These are phyloP conservation scores for Dolichallabes microphthalmus DNA, from an alignment of 2,113 vertebrate genomes.

Conservation along the genomic window DNA sequence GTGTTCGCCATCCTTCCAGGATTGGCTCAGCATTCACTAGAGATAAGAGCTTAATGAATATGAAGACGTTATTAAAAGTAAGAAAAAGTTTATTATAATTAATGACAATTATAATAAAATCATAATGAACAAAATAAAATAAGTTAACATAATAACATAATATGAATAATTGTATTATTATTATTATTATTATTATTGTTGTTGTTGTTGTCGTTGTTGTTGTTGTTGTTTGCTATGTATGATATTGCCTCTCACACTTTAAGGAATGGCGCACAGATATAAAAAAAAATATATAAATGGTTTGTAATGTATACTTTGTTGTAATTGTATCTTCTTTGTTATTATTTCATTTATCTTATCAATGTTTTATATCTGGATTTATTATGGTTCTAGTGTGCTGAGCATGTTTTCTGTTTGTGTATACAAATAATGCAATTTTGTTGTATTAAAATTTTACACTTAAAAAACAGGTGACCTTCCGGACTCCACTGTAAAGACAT, in stretches of 20 bases:
- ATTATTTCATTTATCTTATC: no score
- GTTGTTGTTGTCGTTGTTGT: not conserved
- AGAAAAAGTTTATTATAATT: not conserved
- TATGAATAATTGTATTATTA: no score
- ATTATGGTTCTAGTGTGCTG: no score
- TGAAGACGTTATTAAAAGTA: not conserved
- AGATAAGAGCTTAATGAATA: not conserved
- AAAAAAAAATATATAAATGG: not conserved
- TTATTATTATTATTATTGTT: no score
- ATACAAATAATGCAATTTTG: no score
- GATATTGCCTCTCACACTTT: not conserved
- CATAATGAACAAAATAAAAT: no score
- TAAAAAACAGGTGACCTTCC: not conserved
- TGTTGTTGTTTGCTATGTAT: not conserved
- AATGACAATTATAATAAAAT: not conserved
- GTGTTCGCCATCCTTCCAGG: not conserved
- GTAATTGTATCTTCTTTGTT: no score
- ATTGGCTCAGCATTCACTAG: not conserved
- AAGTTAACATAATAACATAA: not conserved
- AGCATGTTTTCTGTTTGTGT: no score
- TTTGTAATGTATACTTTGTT: no score
- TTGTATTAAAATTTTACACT: not conserved
- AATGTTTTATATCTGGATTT: no score
- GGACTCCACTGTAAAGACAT: no score
- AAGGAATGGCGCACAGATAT: not conserved